Base-by-base conservation (phyloP, 1,140 invertebrate genomes). In the Samia ricini region DNA sequence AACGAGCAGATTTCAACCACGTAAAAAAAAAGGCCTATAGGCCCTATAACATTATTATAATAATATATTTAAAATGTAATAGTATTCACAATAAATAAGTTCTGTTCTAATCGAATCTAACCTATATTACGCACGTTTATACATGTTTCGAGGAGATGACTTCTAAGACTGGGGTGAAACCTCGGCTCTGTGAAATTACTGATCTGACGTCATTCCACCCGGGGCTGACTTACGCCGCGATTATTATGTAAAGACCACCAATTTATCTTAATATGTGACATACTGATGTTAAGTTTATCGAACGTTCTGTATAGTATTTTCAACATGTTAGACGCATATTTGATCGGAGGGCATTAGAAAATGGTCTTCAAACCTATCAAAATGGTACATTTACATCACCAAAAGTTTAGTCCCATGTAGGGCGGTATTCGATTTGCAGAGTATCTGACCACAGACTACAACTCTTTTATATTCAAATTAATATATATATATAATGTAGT, bases 191-290 rank as follows among this genome's bases (percentile, higher is more conserved):
- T 42, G 33, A 42, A 42, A 42, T 42, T 42, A 42, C 33, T 42
- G 33, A 42, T 42, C 15, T 42, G 33, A 42, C 33, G 33, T 42
- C 33, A 42, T 42, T 42, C 22, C 10, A 56, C 59, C 58, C n/a
- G 42, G 22, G 26, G 63, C 55, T 23, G 57, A 59, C 57, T 23
- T 55, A 55, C 52, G 52, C 52, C 21, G 36, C 59, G 58, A 68
- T 68, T 68, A 64, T 68, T 68, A 56, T 58, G 62, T 68, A 64
- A 68, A 68, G 58, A 55, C 52, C 59, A 26, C 55, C 54, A 24
- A 61, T 68, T 68, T 64, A 58, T 68, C 58, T 68, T 63, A 42
- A 24, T 58, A 22, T 1, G 54, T 23, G 59, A 68, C 62, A 68
- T 49, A 68, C 59, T 7, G 62, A 10, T 24, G 15, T 8, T 5